Base-by-base conservation (phyloP, 1,140 invertebrate species). In the Lepidurus packardi region DNA sequence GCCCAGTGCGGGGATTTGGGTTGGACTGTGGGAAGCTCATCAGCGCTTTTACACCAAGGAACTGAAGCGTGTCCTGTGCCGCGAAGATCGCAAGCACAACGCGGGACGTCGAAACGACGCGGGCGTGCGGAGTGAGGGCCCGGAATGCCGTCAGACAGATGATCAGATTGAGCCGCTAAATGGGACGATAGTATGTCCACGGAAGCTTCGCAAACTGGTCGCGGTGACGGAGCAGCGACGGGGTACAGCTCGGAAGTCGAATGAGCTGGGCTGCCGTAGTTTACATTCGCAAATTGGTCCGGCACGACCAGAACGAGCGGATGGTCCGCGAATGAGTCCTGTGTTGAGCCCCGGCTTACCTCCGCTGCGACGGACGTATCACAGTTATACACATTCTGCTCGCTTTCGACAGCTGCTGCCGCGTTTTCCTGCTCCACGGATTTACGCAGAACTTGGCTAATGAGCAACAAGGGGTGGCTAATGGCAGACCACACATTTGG, bases 401-500 rank as follows among this genome's bases (percentile, higher is more conserved):
- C 43, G 25, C 25, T 44, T 24, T 47, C 44, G n/a, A 13, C 41
- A 25, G 76, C 76, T 41, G 10, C 75, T 2, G 42, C 16, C 16
- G 76, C 8, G n/a, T 47, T 45, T 13, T 77, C 44, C 43, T 75
- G 43, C 24, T 78, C 78, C 78, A 78, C 75, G 41, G 78, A 78
- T 7, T 43, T 43, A 34, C 43, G 65, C 9, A 78, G 41, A 1
- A 78, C 78, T 42, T 78, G 78, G 41, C 78, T 75, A 45, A 78
- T 78, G 73, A 78, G 78, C 73, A 78, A 73, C 16, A 78, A 74
- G 11, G 78, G 78, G 73, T 78, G 74, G 24, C 74, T 78, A 47
- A 78, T 78, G 43, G 78, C 78, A 43, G 78, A 75, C 78, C 78
- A 78, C 53, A 65, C 78, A 78, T 78, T 25, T 73, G 73, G 24